Conservation (phyloP, 2,797 vertebrate species). For the Oryzias dopingdopingensis region DNA sequence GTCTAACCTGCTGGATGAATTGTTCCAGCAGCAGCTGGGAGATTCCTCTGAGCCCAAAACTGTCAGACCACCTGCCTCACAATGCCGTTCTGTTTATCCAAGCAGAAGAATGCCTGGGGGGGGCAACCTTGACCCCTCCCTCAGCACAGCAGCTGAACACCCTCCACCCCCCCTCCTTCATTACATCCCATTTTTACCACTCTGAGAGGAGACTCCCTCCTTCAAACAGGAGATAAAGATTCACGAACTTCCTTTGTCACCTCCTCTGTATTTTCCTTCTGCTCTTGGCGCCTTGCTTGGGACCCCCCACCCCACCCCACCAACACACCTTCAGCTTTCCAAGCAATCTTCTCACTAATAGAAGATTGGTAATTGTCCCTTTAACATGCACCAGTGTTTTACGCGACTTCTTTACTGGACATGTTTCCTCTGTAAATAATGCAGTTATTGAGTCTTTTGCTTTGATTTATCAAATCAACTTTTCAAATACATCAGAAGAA, state of each 20-base stretch:
- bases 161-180: too few species aligned
- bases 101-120: constrained; percentile 18
- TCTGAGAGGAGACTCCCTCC: background rate
- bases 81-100: constrained; percentile 40
- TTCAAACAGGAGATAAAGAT: constrained; percentile 4
- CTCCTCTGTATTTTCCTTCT: background rate
- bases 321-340: too few species aligned
- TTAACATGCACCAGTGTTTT: too few species aligned
- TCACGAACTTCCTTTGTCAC: background rate
- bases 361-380: too few species aligned
- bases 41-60: constrained; percentile 32
- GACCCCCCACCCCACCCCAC: too few species aligned
- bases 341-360: too few species aligned
- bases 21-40: constrained; percentile 32
- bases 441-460: too few species aligned
- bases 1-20: constrained; percentile 44
- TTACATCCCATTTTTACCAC: background rate
- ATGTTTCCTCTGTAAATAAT: too few species aligned
- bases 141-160: constrained; percentile 45
- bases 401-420: too few species aligned
- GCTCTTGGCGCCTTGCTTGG: too few species aligned
- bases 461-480: too few species aligned
- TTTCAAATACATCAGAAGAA: too few species aligned
- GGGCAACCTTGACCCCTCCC: constrained; percentile 36
- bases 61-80: constrained; percentile 38